Base-by-base conservation (phyloP, 2,113 vertebrate genomes). In the Chelonoidis abingdonii region DNA sequence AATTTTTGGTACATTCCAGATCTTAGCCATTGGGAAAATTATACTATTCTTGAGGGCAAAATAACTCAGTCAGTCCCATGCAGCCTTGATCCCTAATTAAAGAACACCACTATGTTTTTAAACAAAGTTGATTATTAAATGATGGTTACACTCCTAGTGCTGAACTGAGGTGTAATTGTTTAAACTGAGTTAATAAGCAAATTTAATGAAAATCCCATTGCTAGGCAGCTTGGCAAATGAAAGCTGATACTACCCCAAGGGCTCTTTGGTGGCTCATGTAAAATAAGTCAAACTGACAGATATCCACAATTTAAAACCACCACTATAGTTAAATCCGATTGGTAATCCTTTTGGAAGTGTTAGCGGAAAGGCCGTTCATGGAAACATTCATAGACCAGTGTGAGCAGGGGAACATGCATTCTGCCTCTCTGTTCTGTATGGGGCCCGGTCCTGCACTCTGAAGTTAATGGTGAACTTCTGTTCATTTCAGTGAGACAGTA, bases 141-240 rank as follows among this genome's bases (percentile, higher is more conserved):
- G 72, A 93, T 94, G 81, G 91, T 91, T 94, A 91, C 1, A 11
- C 47, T 87, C 83, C 80, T 53, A 62, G 50, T 93, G 78, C 78
- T 95, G 92, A 96, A 98, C 21, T 89, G 57, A 96, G 76, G 92
- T 93, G 88, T 84, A 96, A 97, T 92, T 96, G 96, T 86, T 89
- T 92, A 92, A 94, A 91, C 24, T 93, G 83, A 97, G 95, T 94
- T 96, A 96, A 95, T 92, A 95, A 86, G 47, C 9, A 95, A 96
- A 95, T 93, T 92, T 96, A 91, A 96, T 94, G 69, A 95, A 97
- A 96, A 95, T 94, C 76, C 59, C 65, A 96, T 93, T 92, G 89
- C 59, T 79, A 92, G 87, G 59, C 50, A 94, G 62, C 81, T 88
- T 90, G 78, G 47, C 78, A 95, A 96, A 93, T 97, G 93, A 93